Percentiles rank a stretch among this genome's conserved stretches.
phyloP scores from a whole-genome alignment of 2,888 invertebrate species.

The Zootermopsis nevadensis region DNA sequence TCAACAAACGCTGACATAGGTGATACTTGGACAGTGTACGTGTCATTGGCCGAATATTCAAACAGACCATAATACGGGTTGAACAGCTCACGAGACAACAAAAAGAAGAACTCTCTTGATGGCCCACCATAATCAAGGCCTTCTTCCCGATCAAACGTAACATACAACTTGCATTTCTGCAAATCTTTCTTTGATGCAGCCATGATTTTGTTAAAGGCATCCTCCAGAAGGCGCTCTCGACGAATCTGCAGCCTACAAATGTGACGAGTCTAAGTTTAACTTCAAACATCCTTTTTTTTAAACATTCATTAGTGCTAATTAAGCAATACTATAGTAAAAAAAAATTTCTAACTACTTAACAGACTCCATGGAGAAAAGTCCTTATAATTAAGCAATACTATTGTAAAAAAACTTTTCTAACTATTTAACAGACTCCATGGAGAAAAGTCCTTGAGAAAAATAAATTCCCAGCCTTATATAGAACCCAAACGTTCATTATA shows the following conservation, averaged over 20 bases:
- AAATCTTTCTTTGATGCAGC: conserved; percentile 94
- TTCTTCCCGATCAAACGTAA: conserved; percentile 95
- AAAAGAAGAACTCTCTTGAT: conserved; percentile 96
- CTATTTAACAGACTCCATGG: too few relatives aligned
- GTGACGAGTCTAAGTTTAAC: conserved; percentile 44
- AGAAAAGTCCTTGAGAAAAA: too few relatives aligned
- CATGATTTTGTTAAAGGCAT: conserved; percentile 97
- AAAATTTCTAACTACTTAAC: too few relatives aligned
- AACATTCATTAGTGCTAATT: too few relatives aligned
- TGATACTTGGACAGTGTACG: conserved; percentile 94
- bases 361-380: too few relatives aligned
- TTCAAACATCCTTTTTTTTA: too few relatives aligned
- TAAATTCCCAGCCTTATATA: too few relatives aligned
- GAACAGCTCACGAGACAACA: conserved; percentile 95
- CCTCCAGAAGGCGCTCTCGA: conserved; percentile 92
- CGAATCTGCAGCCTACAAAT: conserved; percentile 85
- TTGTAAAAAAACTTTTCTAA: too few relatives aligned
- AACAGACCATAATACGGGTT: conserved; percentile 99
- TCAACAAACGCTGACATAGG: conserved; percentile 98
- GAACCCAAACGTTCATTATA: too few relatives aligned
- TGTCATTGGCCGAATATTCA: conserved; percentile 98
- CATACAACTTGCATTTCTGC: conserved; percentile 94
- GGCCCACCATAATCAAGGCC: conserved; percentile 98
- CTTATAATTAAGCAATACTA: too few relatives aligned
- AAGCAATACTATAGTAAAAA: too few relatives aligned